Evolutionary conservation across 1,140 invertebrate genomes (phyloP), one percentile per base, ranked within the genome.

Genomic region (Saccostrea glomerata): DNA sequence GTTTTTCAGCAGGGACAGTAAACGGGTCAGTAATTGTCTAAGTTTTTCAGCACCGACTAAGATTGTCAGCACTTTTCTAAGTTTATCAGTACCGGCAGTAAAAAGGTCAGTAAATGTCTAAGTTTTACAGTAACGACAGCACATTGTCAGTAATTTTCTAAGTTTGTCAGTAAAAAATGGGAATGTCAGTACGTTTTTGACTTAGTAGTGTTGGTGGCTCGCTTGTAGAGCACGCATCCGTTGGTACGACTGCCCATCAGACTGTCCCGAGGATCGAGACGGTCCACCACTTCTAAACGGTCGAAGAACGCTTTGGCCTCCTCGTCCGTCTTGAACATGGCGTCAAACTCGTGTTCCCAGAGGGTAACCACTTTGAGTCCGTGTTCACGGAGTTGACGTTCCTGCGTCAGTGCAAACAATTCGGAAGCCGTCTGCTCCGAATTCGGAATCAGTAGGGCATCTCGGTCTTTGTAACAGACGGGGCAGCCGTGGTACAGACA

Each of bases 321-420:
- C 12, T 63, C 20, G 54, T 90, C 82, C 9, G 66, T 56, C 58
- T 90, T 73, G 9, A 93, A 17, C 23, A 84, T 13, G 23, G 30
- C n/a, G n/a, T 84, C 11, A 70, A 89, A 92, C 36, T 92, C 84
- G 60, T 89, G 86, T 77, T 93, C 90, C 90, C 91, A 91, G n/a
- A 88, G 87, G 36, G 40, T 58, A 2, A 89, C 56, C 89, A 91
- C 77, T 25, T 87, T n/a, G n/a, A 90, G 73, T 13, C 85, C 86
- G 17, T 60, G 25, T 2, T 63, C 63, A 25, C 63, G 47, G 7
- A 91, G 70, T 15, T 55, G 47, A 15, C 20, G 63, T 84, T 85
- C 84, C 66, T 47, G 23, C 56, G 87, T 90, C 70, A 83, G 25
- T 15, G 88, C 58, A 20, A 60, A 90, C 17, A 89, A 47, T 84